Conservation (phyloP, 1,140 invertebrate genomes). For the Vanessa atalanta region DNA sequence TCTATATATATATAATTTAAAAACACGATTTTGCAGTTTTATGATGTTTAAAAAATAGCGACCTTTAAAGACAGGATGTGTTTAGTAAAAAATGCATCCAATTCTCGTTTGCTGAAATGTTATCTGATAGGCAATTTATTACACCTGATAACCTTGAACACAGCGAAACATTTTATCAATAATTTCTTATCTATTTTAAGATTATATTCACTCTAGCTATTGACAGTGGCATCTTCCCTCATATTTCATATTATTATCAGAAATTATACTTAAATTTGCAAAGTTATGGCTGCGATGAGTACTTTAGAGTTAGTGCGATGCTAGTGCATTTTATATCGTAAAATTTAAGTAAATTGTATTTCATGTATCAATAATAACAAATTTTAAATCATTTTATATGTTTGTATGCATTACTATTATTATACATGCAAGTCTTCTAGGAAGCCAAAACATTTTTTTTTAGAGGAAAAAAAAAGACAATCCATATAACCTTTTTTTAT, state of each 20-base stretch:
- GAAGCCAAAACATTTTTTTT: too few relatives aligned
- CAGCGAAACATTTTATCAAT: conserved; percentile 38
- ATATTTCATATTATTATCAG: neutral
- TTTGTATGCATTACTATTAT: too few relatives aligned
- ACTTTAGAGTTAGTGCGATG: too few relatives aligned
- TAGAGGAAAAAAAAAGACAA: too few relatives aligned
- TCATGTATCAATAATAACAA: too few relatives aligned
- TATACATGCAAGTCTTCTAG: too few relatives aligned
- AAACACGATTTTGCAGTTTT: neutral
- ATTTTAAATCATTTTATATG: too few relatives aligned
- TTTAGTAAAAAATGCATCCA: conserved; percentile 29
- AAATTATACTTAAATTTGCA: neutral
- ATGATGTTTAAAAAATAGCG: neutral
- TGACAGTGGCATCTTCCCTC: neutral
- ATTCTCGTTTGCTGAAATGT: conserved; percentile 35
- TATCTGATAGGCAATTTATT: conserved; percentile 58
- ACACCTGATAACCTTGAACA: conserved; percentile 55
- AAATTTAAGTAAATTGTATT: too few relatives aligned
- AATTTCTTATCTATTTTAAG: conserved; percentile 34
- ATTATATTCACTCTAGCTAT: conserved; percentile 6
- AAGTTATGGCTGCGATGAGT: too few relatives aligned
- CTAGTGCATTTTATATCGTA: too few relatives aligned
- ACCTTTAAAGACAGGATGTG: conserved; percentile 12
- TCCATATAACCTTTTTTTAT: too few relatives aligned
- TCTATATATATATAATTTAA: too few relatives aligned